Evolutionary conservation across 2,888 invertebrate genomes (phyloP), one percentile per base, ranked within the genome.

Genomic region (Sycophila texana): DNA sequence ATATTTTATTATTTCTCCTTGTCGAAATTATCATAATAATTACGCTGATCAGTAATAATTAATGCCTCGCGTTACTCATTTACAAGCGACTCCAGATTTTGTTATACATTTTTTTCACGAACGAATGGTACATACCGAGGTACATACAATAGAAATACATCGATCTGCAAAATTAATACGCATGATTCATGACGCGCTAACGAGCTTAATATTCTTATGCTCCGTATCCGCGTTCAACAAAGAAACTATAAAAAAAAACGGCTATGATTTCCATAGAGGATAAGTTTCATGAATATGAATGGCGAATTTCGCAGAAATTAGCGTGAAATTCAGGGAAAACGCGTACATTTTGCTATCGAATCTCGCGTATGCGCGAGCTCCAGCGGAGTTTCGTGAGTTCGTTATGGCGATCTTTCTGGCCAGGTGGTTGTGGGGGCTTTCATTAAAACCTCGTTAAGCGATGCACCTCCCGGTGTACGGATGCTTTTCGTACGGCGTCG

Each of bases 401-500:
- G 71, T 66, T 79, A 65, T 30, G 67, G 30, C 53, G 53, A 79
- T 83, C 81, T 73, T 73, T 73, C 65, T 53, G 77, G 66, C 39
- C 81, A 81, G 81, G 74, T 81, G 79, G 68, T 77, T 67, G 47
- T 7, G 10, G 39, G 74, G 83, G 83, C 83, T 85, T 88, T 88
- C 87, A 87, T 88, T 88, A 87, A 87, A 88, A 85, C 86, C 86
- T 86, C 85, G 85, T 88, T 87, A 88, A 86, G 71, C 70, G 58
- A 57, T 72, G 53, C 39, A 49, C 57, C 70, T n/a, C 53, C 72
- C 13, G 58, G 18, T 74, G 60, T 60, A 70, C n/a, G n/a, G n/a
- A n/a, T 30, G 51, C 20, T 39, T 55, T 61, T 20, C 53, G 14
- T 68, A 30, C 12, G 18, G 12, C 18, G n/a, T 58, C 4, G 16